Percentiles rank a stretch among this genome's conserved stretches.
Evolutionary conservation across 2,888 invertebrate genomes (phyloP).

Genomic region (Ormyrus pomaceus): DNA sequence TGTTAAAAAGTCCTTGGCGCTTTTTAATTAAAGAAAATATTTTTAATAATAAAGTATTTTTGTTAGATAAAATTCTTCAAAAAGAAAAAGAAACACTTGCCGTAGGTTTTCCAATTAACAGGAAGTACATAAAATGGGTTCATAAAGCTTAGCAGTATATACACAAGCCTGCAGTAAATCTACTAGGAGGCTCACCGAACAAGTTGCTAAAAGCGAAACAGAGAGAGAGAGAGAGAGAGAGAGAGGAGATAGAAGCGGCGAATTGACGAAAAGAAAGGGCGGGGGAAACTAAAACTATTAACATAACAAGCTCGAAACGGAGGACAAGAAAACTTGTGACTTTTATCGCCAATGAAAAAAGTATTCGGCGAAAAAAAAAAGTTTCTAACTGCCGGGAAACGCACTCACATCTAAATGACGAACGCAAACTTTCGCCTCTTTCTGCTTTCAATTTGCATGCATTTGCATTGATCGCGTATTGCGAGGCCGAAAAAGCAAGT

Average conservation of each 20-base stretch:
- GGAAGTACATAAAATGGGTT: neutral
- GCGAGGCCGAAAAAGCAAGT: neutral
- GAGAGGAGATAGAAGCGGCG: neutral
- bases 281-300: conserved; percentile 46
- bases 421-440: conserved; percentile 21
- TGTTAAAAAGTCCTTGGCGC: neutral
- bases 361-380: conserved; percentile 10
- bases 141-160: neutral
- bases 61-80: too few relatives aligned
- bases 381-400: conserved; percentile 13
- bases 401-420: conserved; percentile 20
- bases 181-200: neutral
- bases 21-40: too few relatives aligned
- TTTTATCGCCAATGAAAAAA: conserved; percentile 39
- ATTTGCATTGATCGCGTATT: conserved; percentile 33
- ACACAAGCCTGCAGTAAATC: neutral
- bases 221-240: neutral
- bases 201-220: neutral
- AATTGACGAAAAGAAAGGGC: conserved; percentile 12
- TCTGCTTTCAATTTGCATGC: conserved; percentile 41
- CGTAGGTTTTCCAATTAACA: neutral
- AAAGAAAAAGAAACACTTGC: too few relatives aligned
- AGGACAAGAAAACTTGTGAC: conserved; percentile 10
- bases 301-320: conserved; percentile 56
- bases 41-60: too few relatives aligned